Conservation (phyloP, 1,140 invertebrate species). For the Papilio xuthus region DNA sequence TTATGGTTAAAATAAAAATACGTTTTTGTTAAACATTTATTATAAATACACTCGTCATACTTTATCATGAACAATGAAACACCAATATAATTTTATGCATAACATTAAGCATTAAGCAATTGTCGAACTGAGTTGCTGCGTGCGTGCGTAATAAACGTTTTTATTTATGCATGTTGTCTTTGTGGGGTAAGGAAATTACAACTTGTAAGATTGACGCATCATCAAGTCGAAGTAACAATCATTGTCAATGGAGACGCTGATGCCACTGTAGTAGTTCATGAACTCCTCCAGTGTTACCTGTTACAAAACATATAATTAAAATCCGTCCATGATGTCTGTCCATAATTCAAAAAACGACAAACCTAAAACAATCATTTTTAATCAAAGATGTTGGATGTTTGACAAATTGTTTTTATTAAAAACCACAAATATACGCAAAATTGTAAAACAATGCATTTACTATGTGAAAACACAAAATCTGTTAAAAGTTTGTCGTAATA, state of each 20-base stretch:
- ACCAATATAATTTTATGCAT: conserved; percentile 40
- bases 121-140: background rate
- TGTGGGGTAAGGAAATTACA: conserved; percentile 81
- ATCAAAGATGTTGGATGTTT: too few species aligned
- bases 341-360: background rate
- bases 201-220: conserved; percentile 96
- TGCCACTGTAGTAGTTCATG: conserved; percentile 95
- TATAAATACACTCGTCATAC: background rate
- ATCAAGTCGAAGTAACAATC: conserved; percentile 97
- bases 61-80: conserved; percentile 12
- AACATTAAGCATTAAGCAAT: conserved; percentile 37
- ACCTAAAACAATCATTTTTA: too few species aligned
- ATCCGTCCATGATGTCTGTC: background rate
- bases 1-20: background rate
- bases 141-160: background rate
- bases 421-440: too few species aligned
- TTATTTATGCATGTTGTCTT: background rate
- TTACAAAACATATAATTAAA: conserved; percentile 47
- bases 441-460: too few species aligned
- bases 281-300: conserved; percentile 97
- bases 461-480: too few species aligned
- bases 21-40: background rate
- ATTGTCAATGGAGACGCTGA: conserved; percentile 96
- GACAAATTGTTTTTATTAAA: too few species aligned
- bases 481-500: too few species aligned